Evolutionary conservation across 2,888 invertebrate genomes (phyloP), one percentile per base, ranked within the genome.

Genomic region (Taenaris catops): DNA sequence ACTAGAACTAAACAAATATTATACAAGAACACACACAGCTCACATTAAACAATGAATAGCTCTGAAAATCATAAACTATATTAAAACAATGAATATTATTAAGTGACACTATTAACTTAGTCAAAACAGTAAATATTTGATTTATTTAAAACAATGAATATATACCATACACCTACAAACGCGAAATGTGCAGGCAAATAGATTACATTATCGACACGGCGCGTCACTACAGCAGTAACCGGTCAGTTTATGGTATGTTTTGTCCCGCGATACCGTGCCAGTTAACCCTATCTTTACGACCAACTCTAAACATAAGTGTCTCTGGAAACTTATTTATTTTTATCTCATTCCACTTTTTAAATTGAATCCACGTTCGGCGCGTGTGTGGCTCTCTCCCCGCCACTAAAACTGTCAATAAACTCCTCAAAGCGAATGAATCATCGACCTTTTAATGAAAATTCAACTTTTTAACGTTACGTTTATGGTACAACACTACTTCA

Each of bases 271-370:
- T 76, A 78, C 76, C 60, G 67, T 72, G 70, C 74, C 83, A 80
- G 83, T 86, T 83, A 81, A 81, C 83, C 83, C 83, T 83, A 84
- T 86, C 84, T 86, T 84, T 86, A 86, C 73, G 83, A 74, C 58
- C 72, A 69, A 57, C 83, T 80, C 83, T 81, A 83, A 83, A 83
- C 86, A 81, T 84, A 81, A 83, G 84, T 81, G 86, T 86, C 83
- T 81, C 69, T 73, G 70, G 63, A 62, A 75, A 75, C 79, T 83
- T 84, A 83, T 84, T 84, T 86, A 83, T 86, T 81, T 80, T 84
- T 80, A 79, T 83, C 80, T 80, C 81, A 81, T 83, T 83, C 73
- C 72, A 72, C 70, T 78, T 81, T 83, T 86, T 81, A 83, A 86
- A 84, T 83, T 84, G 83, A 83, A 80, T 78, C 72, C 74, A 61